These are phyloP conservation scores for Cryptophagus acutangulus DNA, from an alignment of 2,888 invertebrate species.

Conservation along the genomic window DNA sequence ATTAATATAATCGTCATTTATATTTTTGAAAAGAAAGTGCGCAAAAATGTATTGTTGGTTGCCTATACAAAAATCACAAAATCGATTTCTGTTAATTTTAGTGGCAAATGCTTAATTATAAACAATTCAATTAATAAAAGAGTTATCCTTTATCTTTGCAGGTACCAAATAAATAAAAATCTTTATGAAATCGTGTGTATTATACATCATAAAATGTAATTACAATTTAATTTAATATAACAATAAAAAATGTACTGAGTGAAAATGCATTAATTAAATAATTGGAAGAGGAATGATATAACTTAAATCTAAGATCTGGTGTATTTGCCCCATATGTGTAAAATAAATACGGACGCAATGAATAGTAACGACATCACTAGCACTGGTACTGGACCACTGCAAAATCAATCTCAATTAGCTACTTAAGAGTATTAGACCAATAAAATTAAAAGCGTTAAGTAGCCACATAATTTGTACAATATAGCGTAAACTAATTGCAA, in stretches of 20 bases:
- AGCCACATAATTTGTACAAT: background rate
- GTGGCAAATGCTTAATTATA: too few species aligned
- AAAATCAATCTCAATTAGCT: constrained; percentile 43
- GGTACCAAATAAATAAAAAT: too few species aligned
- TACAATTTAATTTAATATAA: constrained; percentile 15
- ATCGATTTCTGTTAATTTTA: too few species aligned
- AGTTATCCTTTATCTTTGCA: too few species aligned
- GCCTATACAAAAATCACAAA: too few species aligned
- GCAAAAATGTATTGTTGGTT: too few species aligned
- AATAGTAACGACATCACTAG: constrained; percentile 98
- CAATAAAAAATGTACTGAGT: constrained; percentile 33
- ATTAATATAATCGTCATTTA: too few species aligned
- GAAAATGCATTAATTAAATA: constrained; percentile 39
- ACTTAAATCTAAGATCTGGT: constrained; percentile 64
- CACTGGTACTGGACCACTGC: constrained; percentile 97
- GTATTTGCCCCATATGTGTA: constrained; percentile 99
- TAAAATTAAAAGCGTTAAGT: background rate
- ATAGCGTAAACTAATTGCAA: too few species aligned
- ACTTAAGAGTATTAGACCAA: constrained; percentile 13
- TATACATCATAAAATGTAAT: constrained; percentile 27
- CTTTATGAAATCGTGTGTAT: too few species aligned
- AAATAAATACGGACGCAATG: constrained; percentile 99
- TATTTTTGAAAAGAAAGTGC: too few species aligned
- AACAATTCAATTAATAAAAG: too few species aligned
- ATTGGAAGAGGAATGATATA: constrained; percentile 36